Evolutionary conservation across 1,140 invertebrate genomes (phyloP).

Genomic region (Sitobion miscanthi): DNA sequence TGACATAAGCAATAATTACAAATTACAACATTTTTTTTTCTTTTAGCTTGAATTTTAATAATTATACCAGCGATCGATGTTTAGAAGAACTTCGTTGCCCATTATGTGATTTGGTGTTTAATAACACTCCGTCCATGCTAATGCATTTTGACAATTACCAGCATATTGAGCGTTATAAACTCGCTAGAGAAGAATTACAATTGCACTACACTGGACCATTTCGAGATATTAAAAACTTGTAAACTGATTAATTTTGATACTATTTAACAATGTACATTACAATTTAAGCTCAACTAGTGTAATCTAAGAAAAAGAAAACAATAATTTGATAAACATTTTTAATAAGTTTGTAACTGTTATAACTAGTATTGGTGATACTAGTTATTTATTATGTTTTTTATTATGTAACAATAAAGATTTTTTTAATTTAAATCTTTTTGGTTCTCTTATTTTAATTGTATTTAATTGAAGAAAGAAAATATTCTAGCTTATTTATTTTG

Average conservation of each 20-base stretch:
- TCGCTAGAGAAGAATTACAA: slow-evolving; percentile 21
- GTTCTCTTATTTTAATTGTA: not conserved
- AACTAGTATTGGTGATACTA: not conserved
- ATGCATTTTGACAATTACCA: slow-evolving; percentile 37
- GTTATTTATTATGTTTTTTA: not conserved
- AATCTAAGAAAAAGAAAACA: not conserved
- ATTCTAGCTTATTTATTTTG: not conserved
- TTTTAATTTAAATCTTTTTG: not conserved
- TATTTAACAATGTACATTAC: not conserved
- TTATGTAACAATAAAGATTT: not conserved
- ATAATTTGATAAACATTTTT: not conserved
- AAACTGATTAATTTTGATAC: not conserved
- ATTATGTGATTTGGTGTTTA: slow-evolving; percentile 23
- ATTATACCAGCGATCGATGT: not conserved
- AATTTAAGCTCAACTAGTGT: not conserved
- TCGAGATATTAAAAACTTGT: slow-evolving; percentile 30
- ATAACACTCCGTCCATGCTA: not conserved
- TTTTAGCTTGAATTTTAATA: not conserved
- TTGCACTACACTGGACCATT: not conserved
- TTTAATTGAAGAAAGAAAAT: no score
- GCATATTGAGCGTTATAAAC: slow-evolving; percentile 35
- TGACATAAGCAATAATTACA: not conserved
- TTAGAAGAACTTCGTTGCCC: slow-evolving; percentile 33
- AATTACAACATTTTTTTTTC: not conserved
- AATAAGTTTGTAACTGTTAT: not conserved